Percentiles rank a stretch among this genome's conserved stretches.
These are phyloP conservation scores for Bradypodion ventrale DNA, from an alignment of 2,797 vertebrate genomes.

Conservation along the genomic window DNA sequence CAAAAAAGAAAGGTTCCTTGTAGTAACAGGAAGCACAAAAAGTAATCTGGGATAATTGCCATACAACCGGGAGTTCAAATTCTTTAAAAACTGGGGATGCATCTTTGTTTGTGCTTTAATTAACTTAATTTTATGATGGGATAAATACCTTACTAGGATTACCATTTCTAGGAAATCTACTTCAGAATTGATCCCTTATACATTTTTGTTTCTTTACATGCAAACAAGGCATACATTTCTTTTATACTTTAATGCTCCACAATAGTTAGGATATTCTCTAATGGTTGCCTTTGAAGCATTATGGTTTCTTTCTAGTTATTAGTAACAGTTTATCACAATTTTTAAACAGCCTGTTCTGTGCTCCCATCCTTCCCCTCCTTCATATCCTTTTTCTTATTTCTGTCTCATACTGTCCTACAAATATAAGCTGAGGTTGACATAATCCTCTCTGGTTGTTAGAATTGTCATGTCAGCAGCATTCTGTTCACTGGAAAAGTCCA, in stretches of 20 bases:
- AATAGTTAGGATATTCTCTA: not conserved
- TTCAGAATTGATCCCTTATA: not conserved
- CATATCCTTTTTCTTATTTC: not conserved
- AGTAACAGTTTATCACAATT: not conserved
- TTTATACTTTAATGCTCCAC: not conserved
- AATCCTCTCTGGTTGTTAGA: not conserved
- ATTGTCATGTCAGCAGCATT: not conserved
- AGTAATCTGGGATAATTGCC: conserved; percentile 40
- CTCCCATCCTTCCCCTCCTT: not conserved
- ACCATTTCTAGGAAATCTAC: not conserved
- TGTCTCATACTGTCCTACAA: not conserved
- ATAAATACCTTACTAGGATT: not conserved
- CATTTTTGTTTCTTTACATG: not conserved
- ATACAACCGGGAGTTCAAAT: conserved; percentile 40
- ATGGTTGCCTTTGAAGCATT: not conserved
- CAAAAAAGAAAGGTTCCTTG: conserved; percentile 46
- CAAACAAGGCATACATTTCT: not conserved
- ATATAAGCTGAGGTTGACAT: not conserved
- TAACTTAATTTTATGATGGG: not conserved
- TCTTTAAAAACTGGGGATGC: conserved; percentile 22
- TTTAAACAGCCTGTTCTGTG: not conserved
- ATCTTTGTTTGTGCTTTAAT: conserved; percentile 9
- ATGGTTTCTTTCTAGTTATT: not conserved
- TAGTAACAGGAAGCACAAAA: conserved; percentile 27
- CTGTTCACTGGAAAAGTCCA: too few relatives aligned